Evolutionary conservation across 2,113 vertebrate species (phyloP).

Genomic region (Rallus limicola): DNA sequence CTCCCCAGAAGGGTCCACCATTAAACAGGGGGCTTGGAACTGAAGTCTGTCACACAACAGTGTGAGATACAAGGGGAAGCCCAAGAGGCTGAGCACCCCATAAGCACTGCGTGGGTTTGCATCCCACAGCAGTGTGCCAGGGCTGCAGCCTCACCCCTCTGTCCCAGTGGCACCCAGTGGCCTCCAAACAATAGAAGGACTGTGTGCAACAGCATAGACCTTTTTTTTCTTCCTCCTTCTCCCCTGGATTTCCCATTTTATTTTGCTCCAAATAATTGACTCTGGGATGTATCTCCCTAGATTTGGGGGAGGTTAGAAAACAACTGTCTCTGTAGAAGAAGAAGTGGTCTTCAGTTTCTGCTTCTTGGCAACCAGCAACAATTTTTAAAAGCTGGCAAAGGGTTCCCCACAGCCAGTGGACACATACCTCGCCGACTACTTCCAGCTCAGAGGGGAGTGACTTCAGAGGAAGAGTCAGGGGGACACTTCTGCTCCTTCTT

Average conservation of each 20-base stretch:
- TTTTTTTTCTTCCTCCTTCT: not conserved
- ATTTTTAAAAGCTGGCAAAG: not conserved
- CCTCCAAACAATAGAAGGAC: not conserved
- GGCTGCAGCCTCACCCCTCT: not conserved
- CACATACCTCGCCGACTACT: conserved; percentile 24
- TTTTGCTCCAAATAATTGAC: not conserved
- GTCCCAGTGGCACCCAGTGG: not conserved
- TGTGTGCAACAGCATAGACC: not conserved
- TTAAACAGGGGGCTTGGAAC: not conserved
- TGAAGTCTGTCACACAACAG: not conserved
- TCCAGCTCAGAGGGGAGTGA: not conserved
- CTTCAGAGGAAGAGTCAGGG: conserved; percentile 48
- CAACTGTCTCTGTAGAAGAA: not conserved
- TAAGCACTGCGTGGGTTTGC: fast-evolving
- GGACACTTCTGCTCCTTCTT: not conserved
- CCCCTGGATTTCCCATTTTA: not conserved
- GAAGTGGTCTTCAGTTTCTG: not conserved
- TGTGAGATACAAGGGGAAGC: not conserved
- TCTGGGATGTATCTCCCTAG: not conserved
- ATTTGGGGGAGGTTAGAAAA: not conserved
- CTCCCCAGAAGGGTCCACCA: not conserved
- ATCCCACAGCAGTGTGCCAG: fast-evolving
- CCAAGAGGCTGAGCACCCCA: not conserved
- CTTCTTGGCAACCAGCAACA: not conserved
- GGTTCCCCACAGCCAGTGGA: not conserved